These are phyloP conservation scores for Physeter macrocephalus DNA, from an alignment of 2,113 vertebrate genomes.

Conservation along the genomic window DNA sequence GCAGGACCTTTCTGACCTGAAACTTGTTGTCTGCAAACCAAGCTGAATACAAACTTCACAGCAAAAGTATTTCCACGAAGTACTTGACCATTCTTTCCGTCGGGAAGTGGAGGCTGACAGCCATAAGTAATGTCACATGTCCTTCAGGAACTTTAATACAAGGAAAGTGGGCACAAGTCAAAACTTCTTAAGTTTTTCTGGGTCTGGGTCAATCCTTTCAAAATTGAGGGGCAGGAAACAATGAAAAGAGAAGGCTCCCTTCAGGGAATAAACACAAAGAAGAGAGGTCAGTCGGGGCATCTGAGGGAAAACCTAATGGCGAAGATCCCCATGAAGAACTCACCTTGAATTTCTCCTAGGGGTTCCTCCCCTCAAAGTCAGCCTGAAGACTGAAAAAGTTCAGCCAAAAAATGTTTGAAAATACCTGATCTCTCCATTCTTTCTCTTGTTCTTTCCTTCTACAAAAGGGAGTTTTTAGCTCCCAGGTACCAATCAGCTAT, in stretches of 20 bases:
- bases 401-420: neutral
- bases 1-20: neutral
- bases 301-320: neutral
- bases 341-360: neutral
- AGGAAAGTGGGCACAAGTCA: neutral
- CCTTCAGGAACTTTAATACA: neutral
- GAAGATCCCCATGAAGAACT: neutral
- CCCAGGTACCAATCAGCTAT: neutral
- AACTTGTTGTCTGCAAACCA: neutral
- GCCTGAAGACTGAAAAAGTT: neutral
- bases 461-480: neutral
- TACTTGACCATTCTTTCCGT: neutral
- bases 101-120: neutral
- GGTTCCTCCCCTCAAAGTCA: neutral
- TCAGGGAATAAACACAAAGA: neutral
- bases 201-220: conserved; percentile 50
- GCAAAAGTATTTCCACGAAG: neutral
- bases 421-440: neutral
- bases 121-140: neutral
- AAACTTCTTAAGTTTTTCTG: conserved; percentile 37
- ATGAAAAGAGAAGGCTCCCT: neutral
- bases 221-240: conserved; percentile 17
- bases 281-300: neutral
- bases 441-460: neutral
- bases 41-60: neutral